Conservation (phyloP, 2,113 vertebrate genomes). For the Poeciliopsis occidentalis region DNA sequence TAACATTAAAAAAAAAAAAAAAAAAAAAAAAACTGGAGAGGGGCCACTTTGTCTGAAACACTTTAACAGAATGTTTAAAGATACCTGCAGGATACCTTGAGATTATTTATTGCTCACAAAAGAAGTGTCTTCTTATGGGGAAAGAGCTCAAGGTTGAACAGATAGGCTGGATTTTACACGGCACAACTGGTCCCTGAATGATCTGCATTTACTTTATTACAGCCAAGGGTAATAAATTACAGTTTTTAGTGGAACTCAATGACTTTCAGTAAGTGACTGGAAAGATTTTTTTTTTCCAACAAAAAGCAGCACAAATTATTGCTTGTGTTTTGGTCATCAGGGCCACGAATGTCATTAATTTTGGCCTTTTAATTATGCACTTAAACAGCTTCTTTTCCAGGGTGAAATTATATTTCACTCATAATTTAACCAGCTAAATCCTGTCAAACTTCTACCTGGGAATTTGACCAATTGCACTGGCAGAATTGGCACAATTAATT, state of each 20-base stretch:
- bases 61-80: conserved; percentile 59
- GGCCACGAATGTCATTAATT: no score
- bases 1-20: conserved; percentile 7
- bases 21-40: conserved; percentile 17
- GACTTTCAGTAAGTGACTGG: no score
- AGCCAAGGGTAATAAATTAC: background rate
- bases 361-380: no score
- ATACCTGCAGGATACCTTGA: conserved; percentile 49
- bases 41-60: conserved; percentile 43
- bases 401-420: no score
- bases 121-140: conserved; percentile 40
- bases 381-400: no score
- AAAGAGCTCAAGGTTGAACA: conserved; percentile 38
- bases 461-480: no score
- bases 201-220: conserved; percentile 4
- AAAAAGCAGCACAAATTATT: no score
- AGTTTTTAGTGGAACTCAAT: background rate
- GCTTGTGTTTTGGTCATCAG: no score
- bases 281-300: no score
- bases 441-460: no score
- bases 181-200: background rate
- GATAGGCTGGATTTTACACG: conserved; percentile 35
- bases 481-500: no score
- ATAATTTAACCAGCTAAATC: no score
- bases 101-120: conserved; percentile 62